Percentiles rank a stretch among this genome's conserved stretches.
Conservation (phyloP, 2,888 invertebrate genomes). For the Pristionchus entomophagus region DNA sequence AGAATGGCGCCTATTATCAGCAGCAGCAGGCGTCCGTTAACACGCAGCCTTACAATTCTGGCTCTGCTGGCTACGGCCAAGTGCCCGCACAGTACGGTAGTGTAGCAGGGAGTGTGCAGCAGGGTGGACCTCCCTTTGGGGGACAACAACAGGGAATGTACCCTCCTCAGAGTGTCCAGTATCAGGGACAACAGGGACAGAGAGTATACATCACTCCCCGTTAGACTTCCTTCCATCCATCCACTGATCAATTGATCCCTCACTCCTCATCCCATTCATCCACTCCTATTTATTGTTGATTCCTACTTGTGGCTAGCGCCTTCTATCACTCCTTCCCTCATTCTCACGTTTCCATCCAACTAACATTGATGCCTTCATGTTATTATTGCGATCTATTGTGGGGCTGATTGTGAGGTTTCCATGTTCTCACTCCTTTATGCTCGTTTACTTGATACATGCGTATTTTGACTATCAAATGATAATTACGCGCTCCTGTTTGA, state of each 20-base stretch:
- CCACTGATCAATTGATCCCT: no score
- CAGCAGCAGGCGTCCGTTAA: background rate
- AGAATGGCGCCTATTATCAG: conserved; percentile 34
- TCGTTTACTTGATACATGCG: conserved; percentile 2
- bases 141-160: conserved; percentile 48
- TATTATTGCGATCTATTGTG: background rate
- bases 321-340: background rate
- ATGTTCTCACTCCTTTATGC: background rate
- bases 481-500: background rate
- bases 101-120: conserved; percentile 39
- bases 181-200: conserved; percentile 39
- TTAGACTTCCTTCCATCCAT: no score
- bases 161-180: conserved; percentile 32
- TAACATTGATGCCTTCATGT: background rate
- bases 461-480: conserved; percentile 45
- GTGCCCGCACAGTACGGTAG: conserved; percentile 44
- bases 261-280: background rate
- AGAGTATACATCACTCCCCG: conserved; percentile 49
- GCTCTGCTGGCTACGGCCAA: conserved; percentile 46
- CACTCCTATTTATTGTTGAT: conserved; percentile 39
- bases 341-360: conserved; percentile 25
- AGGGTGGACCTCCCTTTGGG: conserved; percentile 49
- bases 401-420: conserved; percentile 9
- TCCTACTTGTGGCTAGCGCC: background rate
- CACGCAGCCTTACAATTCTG: conserved; percentile 40